Evolutionary conservation across 2,888 invertebrate genomes (phyloP), one percentile per base, ranked within the genome.

Genomic region (Temnothorax ravouxi): DNA sequence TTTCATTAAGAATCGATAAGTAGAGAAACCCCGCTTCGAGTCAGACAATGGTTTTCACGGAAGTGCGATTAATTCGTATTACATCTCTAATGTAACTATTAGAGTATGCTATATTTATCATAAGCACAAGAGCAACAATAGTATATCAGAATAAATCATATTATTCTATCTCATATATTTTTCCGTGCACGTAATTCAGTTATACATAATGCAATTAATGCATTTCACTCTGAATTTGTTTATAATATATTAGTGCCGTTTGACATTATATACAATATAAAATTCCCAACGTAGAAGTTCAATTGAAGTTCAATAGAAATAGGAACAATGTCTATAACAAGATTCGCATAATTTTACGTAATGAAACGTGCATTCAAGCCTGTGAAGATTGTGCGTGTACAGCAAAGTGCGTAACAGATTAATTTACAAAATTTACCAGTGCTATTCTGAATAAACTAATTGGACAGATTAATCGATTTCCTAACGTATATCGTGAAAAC

Each of bases 41-140:
- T 29, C 21, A 80, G 83, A 88, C 88, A 87, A 86, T 84, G 21
- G 62, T 72, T 84, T 84, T 84, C 67, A 69, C 64, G 74, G 83
- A 87, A 87, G 47, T 64, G 62, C 77, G 47, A 67, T 62, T 62
- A 56, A 56, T 62, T 8, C n/a, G 29, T 18, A 13, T 66, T 38
- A 71, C 72, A 29, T 13, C 25, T 29, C 29, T 50, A 56, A 66
- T 54, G 54, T 61, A 81, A 62, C 47, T 81, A 38, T 66, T 82
- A 77, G 3, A 47, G 64, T 67, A 44, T 66, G 41, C 21, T 66
- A 56, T 56, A 76, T 67, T 83, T 62, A 66, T 76, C 56, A 59
- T 11, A 56, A 61, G 9, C 4, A 34, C n/a, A 75, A 47, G 47
- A 75, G 34, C 21, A 47, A 41, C 18, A 41, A 54, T 25, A 56